Evolutionary conservation across 2,113 vertebrate species (phyloP), one percentile per base, ranked within the genome.

Genomic region (Euleptes europaea): DNA sequence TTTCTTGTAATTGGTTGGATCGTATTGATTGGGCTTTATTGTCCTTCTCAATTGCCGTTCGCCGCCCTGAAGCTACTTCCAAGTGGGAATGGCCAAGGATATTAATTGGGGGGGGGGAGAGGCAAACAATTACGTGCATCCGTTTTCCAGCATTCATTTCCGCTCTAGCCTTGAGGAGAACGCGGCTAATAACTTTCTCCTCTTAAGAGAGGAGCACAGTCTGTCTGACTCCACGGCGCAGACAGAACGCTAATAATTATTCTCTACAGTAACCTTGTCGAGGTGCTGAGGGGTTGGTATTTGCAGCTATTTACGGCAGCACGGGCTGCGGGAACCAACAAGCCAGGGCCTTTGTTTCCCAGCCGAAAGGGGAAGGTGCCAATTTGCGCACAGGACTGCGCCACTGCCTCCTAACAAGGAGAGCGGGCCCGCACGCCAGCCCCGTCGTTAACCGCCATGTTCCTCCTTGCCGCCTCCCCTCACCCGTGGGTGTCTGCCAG

Each of bases 171-270:
- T 33, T 87, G 87, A 91, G 87, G 73, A 54, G 80, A 84, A 87
- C 51, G 82, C 77, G 90, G 84, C 86, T 86, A 90, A 86, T 90
- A 93, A 86, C 80, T 70, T 42, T 35, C 35, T 77, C 70, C 87
- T 84, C 70, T 72, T 33, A 88, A 85, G 77, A 87, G 13, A 84
- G 82, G 81, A 75, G 13, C 0, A 13, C 1, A 9, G 73, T 78
- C 21, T 1, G 69, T 57, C 81, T 49, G 76, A 71, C 82, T 70
- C 85, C 84, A 33, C 51, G 57, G 28, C 12, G 3, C 90, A 88
- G 84, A 74, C 51, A 35, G 72, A 88, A 84, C 51, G 74, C 14
- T 3, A 19, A 82, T 84, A 83, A 84, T 84, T 84, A 73, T 51
- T 81, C 85, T 79, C 79, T 1, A 9, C 0, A 4, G 82, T 69